Percentiles rank a stretch among this genome's conserved stretches.
Evolutionary conservation across 1,140 invertebrate species (phyloP).

Genomic region (Drosophila ogumai): DNA sequence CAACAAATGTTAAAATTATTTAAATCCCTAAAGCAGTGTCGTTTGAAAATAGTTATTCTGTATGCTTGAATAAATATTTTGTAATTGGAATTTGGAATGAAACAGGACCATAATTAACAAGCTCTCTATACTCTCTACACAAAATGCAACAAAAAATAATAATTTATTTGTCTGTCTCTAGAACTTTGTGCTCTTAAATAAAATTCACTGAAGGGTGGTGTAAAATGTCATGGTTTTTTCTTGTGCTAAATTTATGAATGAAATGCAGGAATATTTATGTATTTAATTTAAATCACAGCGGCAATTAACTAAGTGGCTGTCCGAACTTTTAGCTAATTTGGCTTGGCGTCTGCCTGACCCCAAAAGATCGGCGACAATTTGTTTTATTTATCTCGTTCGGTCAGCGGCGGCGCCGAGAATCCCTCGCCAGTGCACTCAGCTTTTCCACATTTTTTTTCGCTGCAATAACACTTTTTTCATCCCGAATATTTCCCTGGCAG

Average conservation of each 20-base stretch:
- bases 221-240: slow-evolving; percentile 23
- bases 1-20: background rate
- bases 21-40: background rate
- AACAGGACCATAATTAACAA: slow-evolving; percentile 3
- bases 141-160: background rate
- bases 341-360: slow-evolving; percentile 66
- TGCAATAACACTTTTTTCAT: slow-evolving; percentile 36
- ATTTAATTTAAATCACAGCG: slow-evolving; percentile 54
- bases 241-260: slow-evolving; percentile 19
- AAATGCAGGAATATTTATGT: slow-evolving; percentile 44
- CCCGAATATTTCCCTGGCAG: background rate
- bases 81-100: slow-evolving; percentile 10
- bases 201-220: slow-evolving; percentile 10
- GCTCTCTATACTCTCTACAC: background rate
- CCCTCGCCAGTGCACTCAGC: slow-evolving; percentile 44
- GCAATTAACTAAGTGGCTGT: slow-evolving; percentile 78
- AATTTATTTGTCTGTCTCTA: slow-evolving; percentile 1
- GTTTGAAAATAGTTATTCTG: background rate
- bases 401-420: slow-evolving; percentile 59
- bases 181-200: slow-evolving; percentile 7
- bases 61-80: background rate
- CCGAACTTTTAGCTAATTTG: slow-evolving; percentile 75
- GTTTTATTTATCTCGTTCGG: slow-evolving; percentile 66
- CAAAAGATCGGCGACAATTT: slow-evolving; percentile 59
- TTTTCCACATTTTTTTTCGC: slow-evolving; percentile 20